A percentile compares a stretch with the other conserved stretches of the same genome.
phyloP scores from a whole-genome alignment of 2,797 vertebrate genomes.

The Oryzias dopingdopingensis region DNA sequence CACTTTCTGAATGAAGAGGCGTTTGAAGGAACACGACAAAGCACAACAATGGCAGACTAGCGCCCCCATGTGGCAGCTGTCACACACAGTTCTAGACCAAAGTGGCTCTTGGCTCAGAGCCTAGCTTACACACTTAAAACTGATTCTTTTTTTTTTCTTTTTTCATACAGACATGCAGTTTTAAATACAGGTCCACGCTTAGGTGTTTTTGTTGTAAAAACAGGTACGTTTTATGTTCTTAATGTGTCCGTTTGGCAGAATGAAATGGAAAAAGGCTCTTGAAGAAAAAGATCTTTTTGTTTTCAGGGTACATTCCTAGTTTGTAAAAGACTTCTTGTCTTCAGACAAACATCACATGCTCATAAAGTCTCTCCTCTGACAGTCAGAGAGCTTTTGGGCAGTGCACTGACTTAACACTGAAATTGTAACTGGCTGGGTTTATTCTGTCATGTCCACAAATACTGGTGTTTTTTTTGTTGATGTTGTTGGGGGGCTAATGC shows the following conservation, averaged over 20 bases:
- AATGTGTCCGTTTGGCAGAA: conserved; percentile 12
- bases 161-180: conserved; percentile 61
- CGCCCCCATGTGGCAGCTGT: conserved; percentile 51
- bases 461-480: conserved; percentile 11
- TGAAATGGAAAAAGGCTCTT: conserved; percentile 5
- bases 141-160: conserved; percentile 34
- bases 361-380: conserved; percentile 27
- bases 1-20: conserved; percentile 76
- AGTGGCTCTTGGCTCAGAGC: conserved; percentile 33
- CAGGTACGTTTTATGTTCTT: conserved; percentile 8
- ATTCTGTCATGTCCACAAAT: conserved; percentile 13
- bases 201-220: conserved; percentile 32
- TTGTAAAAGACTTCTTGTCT: conserved; percentile 37
- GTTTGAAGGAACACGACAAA: conserved; percentile 53
- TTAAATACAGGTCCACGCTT: conserved; percentile 61
- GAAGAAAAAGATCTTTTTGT: conserved; percentile 2
- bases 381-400: conserved; percentile 35
- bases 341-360: conserved; percentile 61
- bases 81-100: conserved; percentile 49
- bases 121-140: conserved; percentile 52
- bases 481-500: conserved; percentile 8
- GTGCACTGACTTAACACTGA: conserved; percentile 52
- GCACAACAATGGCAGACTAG: conserved; percentile 45
- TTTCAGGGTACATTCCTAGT: conserved; percentile 32
- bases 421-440: conserved; percentile 25